Percentiles rank a stretch among this genome's conserved stretches.
These are phyloP conservation scores for Rhinichthys klamathensis DNA, from an alignment of 2,113 vertebrate genomes.

Conservation along the genomic window DNA sequence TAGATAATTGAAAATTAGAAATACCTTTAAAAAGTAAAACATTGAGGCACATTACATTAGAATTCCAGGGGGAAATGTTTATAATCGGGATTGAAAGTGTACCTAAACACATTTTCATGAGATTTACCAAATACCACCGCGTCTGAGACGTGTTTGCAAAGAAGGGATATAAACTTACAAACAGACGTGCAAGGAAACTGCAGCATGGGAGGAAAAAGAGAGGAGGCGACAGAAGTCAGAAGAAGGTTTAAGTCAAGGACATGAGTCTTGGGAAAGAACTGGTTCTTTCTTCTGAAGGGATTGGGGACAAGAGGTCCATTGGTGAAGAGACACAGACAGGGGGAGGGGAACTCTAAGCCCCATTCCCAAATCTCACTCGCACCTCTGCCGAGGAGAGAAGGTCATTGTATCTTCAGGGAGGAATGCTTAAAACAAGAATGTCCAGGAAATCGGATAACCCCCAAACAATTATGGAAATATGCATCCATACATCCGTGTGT, in stretches of 20 bases:
- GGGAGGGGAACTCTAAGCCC: slow-evolving; percentile 24
- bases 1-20: not conserved
- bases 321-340: slow-evolving; percentile 21
- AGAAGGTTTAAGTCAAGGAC: slow-evolving; percentile 65
- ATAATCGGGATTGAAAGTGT: not conserved
- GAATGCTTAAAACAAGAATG: slow-evolving; percentile 59
- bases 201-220: slow-evolving; percentile 66
- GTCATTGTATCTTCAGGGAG: slow-evolving; percentile 60
- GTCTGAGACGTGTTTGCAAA: not conserved
- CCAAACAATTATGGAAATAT: slow-evolving; percentile 58
- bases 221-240: slow-evolving; percentile 63
- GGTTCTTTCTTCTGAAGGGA: slow-evolving; percentile 57
- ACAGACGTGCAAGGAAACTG: slow-evolving; percentile 30
- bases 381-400: slow-evolving; percentile 60
- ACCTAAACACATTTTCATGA: not conserved
- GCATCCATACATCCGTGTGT: slow-evolving; percentile 43
- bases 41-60: not conserved
- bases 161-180: not conserved
- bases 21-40: not conserved
- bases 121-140: not conserved
- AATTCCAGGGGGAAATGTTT: not conserved
- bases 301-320: slow-evolving; percentile 56
- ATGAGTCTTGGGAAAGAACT: slow-evolving; percentile 62
- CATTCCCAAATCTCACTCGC: slow-evolving; percentile 53
- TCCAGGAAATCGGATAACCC: slow-evolving; percentile 56